phyloP scores from a whole-genome alignment of 2,888 invertebrate genomes.

The Drosophila austrosaltans region DNA sequence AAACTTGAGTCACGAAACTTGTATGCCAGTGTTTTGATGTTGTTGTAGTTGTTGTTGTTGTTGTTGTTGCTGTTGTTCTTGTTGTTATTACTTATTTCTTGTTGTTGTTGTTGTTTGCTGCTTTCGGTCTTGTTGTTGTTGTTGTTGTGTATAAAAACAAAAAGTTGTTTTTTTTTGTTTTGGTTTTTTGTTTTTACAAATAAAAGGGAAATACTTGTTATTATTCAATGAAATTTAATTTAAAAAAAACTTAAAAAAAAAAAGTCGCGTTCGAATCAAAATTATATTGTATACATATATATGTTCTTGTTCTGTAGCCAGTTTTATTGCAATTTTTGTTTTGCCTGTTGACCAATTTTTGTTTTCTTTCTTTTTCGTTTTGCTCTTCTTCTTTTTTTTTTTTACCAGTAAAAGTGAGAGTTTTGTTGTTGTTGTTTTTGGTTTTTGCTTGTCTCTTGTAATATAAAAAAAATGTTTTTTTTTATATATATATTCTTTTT shows the following conservation, averaged over 20 bases:
- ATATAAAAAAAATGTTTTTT: conserved; percentile 69
- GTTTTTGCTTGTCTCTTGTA: conserved; percentile 67
- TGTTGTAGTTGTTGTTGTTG: conserved; percentile 42
- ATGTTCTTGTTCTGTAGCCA: conserved; percentile 59
- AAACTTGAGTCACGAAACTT: conserved; percentile 66
- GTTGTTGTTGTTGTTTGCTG: conserved; percentile 24
- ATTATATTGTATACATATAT: conserved; percentile 10
- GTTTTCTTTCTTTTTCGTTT: conserved; percentile 38
- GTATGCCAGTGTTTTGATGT: conserved; percentile 56
- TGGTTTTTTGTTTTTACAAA: conserved; percentile 6
- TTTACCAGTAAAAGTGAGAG: conserved; percentile 76
- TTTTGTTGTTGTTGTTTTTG: conserved; percentile 42
- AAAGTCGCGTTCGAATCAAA: background rate
- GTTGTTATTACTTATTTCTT: conserved; percentile 39
- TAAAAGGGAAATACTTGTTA: conserved; percentile 12
- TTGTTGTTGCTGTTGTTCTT: conserved; percentile 21
- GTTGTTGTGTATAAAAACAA: conserved; percentile 62
- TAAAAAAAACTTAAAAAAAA: background rate
- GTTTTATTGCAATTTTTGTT: conserved; percentile 64
- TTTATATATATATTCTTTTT: conserved; percentile 1
- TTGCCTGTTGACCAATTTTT: conserved; percentile 48
- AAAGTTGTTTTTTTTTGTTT: conserved; percentile 24
- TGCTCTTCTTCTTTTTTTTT: conserved; percentile 44
- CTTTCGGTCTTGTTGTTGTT: conserved; percentile 47
- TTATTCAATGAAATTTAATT: background rate